A percentile compares a stretch with the other conserved stretches of the same genome.
phyloP scores from a whole-genome alignment of 2,113 vertebrate genomes.

The Mystacornis crossleyi region DNA sequence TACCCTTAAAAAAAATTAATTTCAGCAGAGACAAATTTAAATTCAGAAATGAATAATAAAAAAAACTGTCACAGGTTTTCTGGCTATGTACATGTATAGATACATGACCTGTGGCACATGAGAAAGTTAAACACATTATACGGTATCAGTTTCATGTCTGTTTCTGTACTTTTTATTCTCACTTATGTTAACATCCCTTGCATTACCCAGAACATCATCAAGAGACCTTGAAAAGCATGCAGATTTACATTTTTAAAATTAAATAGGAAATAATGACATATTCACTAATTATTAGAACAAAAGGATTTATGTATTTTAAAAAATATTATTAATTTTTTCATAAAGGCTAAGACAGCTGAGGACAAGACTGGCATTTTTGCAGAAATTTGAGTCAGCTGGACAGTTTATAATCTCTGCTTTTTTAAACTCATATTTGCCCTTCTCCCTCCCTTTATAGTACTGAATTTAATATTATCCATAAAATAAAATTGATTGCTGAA shows the following conservation, averaged over 20 bases:
- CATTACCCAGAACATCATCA: background rate
- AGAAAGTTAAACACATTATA: background rate
- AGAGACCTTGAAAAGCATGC: background rate
- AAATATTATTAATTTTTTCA: background rate
- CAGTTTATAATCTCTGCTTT: background rate
- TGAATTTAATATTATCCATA: background rate
- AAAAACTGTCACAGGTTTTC: background rate
- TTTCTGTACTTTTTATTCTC: background rate
- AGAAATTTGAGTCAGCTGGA: background rate
- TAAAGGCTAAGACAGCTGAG: background rate
- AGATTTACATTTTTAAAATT: background rate
- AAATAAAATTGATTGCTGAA: background rate
- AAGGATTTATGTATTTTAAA: background rate
- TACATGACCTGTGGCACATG: background rate
- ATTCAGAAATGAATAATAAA: background rate
- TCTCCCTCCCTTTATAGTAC: accelerated
- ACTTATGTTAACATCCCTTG: background rate
- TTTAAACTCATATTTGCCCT: background rate
- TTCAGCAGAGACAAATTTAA: background rate
- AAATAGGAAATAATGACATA: background rate
- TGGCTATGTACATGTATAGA: background rate
- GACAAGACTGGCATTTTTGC: background rate
- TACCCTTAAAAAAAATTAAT: background rate
- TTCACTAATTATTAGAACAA: background rate
- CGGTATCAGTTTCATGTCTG: background rate